Conservation (phyloP, 1,140 invertebrate species). For the Trinorchestia longiramus region DNA sequence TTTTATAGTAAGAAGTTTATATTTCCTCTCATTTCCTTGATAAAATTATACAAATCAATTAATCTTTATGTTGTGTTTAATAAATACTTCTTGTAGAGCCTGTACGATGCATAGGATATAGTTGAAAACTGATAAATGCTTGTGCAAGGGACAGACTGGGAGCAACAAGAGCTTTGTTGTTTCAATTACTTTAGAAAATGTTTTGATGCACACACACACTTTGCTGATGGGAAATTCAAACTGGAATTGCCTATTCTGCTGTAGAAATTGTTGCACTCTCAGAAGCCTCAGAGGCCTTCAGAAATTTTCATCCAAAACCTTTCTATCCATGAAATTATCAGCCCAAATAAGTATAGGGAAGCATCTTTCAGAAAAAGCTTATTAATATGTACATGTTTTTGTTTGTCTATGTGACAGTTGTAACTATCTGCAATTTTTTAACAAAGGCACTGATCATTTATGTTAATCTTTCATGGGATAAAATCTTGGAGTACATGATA, state of each 20-base stretch:
- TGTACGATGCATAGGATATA: no score
- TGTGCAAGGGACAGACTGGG: no score
- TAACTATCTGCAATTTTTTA: not conserved
- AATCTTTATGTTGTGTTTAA: no score
- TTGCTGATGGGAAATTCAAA: not conserved
- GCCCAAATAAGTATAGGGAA: not conserved
- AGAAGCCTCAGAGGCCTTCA: not conserved
- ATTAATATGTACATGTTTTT: not conserved
- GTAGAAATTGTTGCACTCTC: not conserved
- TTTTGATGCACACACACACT: not conserved
- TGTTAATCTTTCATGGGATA: not conserved
- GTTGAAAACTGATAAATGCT: no score
- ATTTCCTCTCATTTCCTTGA: no score
- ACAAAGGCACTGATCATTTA: not conserved
- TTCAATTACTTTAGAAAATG: not conserved
- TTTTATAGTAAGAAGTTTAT: no score
- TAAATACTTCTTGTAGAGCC: no score
- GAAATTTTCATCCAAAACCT: not conserved
- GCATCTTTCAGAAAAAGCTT: not conserved
- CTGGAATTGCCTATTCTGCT: not conserved
- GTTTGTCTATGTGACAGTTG: not conserved
- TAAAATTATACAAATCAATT: no score
- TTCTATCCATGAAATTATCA: not conserved
- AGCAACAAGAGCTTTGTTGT: no score
- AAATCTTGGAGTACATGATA: not conserved